Evolutionary conservation across 2,888 invertebrate genomes (phyloP).

Genomic region (Mimumesa dahlbomi): DNA sequence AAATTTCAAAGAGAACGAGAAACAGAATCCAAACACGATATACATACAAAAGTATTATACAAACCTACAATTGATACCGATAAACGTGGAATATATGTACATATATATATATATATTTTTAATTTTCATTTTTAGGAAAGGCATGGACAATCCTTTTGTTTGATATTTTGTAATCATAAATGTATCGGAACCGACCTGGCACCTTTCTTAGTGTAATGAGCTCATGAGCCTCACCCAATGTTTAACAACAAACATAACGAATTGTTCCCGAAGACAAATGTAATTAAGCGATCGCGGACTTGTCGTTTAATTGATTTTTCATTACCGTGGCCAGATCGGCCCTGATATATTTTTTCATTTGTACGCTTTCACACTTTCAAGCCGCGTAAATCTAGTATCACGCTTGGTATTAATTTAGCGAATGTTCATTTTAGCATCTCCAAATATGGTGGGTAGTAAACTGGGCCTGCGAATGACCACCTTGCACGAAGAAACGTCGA

Average conservation of each 20-base stretch:
- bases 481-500: constrained; percentile 89
- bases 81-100: constrained; percentile 60
- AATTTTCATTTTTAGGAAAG: constrained; percentile 42
- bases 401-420: not conserved
- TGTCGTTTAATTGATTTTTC: not conserved
- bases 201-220: constrained; percentile 42
- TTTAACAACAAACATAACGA: too few species aligned
- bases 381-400: not conserved
- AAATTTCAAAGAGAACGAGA: not conserved
- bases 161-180: constrained; percentile 43
- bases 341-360: constrained; percentile 50
- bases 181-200: constrained; percentile 70
- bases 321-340: constrained; percentile 62
- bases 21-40: not conserved
- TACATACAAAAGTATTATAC: not conserved
- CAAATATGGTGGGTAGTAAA: constrained; percentile 88
- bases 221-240: constrained; percentile 27
- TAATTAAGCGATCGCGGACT: not conserved
- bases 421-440: constrained; percentile 85
- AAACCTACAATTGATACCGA: constrained; percentile 2
- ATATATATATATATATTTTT: too few species aligned
- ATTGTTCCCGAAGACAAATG: not conserved
- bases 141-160: constrained; percentile 58
- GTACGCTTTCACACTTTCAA: constrained; percentile 11
- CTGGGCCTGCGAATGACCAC: constrained; percentile 95